Conservation (phyloP, 2,113 vertebrate species). For the Chamaea fasciata region DNA sequence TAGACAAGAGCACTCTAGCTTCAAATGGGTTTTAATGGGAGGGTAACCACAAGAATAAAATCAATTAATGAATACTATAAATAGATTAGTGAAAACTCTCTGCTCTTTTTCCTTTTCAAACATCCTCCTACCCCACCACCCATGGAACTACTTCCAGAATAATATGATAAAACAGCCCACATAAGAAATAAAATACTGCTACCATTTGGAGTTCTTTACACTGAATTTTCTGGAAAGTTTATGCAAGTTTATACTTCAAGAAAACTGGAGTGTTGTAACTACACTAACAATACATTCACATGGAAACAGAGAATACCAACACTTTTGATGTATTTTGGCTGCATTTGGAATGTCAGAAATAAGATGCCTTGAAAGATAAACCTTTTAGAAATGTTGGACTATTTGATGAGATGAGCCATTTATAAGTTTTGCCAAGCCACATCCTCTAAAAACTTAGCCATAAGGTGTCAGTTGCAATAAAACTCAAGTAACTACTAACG, state of each 20-base stretch:
- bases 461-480: background rate
- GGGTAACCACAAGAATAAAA: conserved; percentile 57
- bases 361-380: background rate
- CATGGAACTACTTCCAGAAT: conserved; percentile 39
- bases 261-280: background rate
- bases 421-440: background rate
- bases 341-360: background rate
- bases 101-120: conserved; percentile 5
- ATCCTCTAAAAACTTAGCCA: background rate
- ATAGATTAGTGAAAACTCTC: conserved; percentile 39
- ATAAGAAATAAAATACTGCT: background rate
- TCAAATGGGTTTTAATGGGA: conserved; percentile 63
- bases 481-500: background rate
- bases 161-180: conserved; percentile 23
- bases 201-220: background rate
- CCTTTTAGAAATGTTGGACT: background rate
- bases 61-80: conserved; percentile 65
- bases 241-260: background rate
- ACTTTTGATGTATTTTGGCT: background rate
- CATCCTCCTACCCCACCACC: conserved; percentile 35
- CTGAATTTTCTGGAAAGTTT: background rate
- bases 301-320: background rate
- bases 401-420: background rate
- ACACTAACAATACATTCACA: background rate
- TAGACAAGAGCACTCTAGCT: conserved; percentile 52